phyloP scores from a whole-genome alignment of 1,140 invertebrate species.

The Zaprionus ornatus region DNA sequence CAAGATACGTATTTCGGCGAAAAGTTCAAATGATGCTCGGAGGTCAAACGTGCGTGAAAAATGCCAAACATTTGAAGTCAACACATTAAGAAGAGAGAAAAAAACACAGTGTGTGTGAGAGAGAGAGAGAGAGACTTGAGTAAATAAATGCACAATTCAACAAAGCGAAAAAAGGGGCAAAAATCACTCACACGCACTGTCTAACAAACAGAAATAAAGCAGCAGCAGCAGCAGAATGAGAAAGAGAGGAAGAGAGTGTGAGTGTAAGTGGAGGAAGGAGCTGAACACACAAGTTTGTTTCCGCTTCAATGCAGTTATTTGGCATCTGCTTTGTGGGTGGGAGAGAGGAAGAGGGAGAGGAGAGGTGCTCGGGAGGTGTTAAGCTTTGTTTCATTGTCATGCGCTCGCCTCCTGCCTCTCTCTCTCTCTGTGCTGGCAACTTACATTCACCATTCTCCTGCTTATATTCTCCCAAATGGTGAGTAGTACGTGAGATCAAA shows the following conservation, averaged over 20 bases:
- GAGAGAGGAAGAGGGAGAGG: background rate
- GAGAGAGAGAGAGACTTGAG: conserved; percentile 6
- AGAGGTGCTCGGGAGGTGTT: conserved; percentile 12
- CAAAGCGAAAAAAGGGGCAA: conserved; percentile 46
- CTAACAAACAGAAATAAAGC: conserved; percentile 22
- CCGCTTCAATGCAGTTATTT: conserved; percentile 57
- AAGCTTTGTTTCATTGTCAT: conserved; percentile 36
- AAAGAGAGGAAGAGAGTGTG: background rate
- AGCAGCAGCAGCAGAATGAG: conserved; percentile 9
- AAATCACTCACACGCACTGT: conserved; percentile 56
- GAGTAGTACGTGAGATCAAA: conserved; percentile 61
- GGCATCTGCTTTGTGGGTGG: conserved; percentile 14
- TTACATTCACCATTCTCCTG: background rate
- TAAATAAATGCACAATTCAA: conserved; percentile 47
- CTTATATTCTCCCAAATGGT: conserved; percentile 10
- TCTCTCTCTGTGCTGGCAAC: background rate
- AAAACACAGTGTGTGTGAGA: background rate
- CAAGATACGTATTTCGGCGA: background rate
- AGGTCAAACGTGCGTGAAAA: conserved; percentile 55
- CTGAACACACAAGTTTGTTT: conserved; percentile 37
- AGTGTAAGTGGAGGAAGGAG: background rate
- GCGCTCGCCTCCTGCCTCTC: conserved; percentile 16
- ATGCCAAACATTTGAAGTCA: conserved; percentile 40
- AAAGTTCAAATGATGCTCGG: conserved; percentile 18
- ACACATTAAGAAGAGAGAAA: conserved; percentile 19